Evolutionary conservation across 2,113 vertebrate genomes (phyloP).

Genomic region (Campylomormyrus tamandua): DNA sequence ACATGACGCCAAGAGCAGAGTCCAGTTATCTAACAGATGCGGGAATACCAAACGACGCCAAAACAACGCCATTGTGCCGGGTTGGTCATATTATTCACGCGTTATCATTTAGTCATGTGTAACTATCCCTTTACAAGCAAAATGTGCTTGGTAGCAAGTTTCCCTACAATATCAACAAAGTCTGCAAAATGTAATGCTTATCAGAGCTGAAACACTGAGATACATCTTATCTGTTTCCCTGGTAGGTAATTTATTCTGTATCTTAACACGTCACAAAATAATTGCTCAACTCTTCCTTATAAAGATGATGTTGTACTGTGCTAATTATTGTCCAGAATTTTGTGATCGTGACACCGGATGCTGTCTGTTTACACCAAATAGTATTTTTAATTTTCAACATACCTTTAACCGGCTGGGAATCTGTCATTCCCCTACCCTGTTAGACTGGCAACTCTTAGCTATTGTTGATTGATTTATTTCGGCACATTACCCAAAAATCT

Average conservation of each 20-base stretch:
- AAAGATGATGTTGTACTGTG: not conserved
- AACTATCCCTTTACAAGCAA: not conserved
- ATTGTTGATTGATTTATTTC: not conserved
- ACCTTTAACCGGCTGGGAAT: conserved; percentile 63
- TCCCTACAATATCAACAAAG: not conserved
- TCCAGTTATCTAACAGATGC: not conserved
- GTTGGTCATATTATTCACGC: not conserved
- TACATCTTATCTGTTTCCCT: not conserved
- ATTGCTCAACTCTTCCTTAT: not conserved
- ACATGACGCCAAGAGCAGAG: not conserved
- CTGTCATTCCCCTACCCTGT: conserved; percentile 40
- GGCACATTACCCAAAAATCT: no score
- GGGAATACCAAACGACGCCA: not conserved
- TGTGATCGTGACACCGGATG: conserved; percentile 38
- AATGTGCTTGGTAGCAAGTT: not conserved
- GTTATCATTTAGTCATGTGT: not conserved
- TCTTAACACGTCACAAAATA: not conserved
- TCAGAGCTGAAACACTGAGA: not conserved
- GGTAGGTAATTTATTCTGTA: not conserved
- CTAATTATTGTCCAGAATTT: conserved; percentile 24
- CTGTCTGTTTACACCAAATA: conserved; percentile 43
- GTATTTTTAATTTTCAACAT: conserved; percentile 63
- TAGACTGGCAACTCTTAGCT: not conserved
- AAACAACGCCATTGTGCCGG: not conserved
- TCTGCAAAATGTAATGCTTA: not conserved